Evolutionary conservation across 2,113 vertebrate genomes (phyloP).

Genomic region (Cyprinodon brontotheroides): DNA sequence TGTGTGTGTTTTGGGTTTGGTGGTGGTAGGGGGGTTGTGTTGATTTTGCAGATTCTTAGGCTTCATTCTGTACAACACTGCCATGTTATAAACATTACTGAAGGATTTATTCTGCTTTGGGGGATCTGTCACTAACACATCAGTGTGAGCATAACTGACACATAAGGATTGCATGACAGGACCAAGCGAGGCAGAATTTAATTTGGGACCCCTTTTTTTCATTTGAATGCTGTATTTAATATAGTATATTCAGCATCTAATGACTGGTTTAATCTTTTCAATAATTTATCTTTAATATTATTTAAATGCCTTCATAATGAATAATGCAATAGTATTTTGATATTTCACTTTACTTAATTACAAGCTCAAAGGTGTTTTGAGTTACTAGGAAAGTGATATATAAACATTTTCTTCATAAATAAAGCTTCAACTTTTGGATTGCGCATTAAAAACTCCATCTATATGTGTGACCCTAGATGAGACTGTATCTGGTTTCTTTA

Average conservation of each 20-base stretch:
- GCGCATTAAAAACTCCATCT: not conserved
- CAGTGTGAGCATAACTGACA: not conserved
- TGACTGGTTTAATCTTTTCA: not conserved
- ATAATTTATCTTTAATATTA: not conserved
- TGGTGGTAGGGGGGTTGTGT: not conserved
- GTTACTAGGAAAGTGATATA: not conserved
- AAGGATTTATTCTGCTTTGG: conserved; percentile 32
- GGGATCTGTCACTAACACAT: conserved; percentile 25
- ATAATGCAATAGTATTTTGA: not conserved
- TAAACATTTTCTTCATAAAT: not conserved
- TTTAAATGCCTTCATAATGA: not conserved
- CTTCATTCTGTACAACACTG: conserved; percentile 36
- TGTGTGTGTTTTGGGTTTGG: not conserved
- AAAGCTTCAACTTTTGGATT: not conserved
- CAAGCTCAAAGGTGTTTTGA: no score
- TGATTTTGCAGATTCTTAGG: conserved; percentile 30
- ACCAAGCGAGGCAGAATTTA: not conserved
- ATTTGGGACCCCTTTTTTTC: not conserved
- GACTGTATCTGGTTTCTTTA: no score
- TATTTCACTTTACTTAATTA: not conserved
- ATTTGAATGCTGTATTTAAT: not conserved
- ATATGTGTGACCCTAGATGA: no score
- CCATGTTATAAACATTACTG: conserved; percentile 46
- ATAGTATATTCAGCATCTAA: not conserved
- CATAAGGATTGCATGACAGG: conserved; percentile 24